Evolutionary conservation across 1,140 invertebrate genomes (phyloP).

Genomic region (Papilio xuthus): DNA sequence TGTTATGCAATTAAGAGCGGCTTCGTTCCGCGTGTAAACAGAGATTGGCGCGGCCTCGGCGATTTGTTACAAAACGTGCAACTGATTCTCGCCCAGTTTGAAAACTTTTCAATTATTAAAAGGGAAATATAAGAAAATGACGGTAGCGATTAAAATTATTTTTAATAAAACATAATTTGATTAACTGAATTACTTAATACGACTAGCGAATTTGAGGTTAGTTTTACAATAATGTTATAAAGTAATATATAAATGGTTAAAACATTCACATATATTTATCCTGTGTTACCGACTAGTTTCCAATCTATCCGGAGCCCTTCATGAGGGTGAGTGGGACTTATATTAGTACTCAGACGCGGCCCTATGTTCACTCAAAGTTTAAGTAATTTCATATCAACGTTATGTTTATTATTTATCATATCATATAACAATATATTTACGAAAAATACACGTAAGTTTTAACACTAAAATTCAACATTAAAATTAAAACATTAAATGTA

Average conservation of each 20-base stretch:
- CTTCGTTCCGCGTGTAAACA: slow-evolving; percentile 64
- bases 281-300: too few relatives aligned
- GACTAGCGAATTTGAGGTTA: background rate
- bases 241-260: too few relatives aligned
- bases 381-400: too few relatives aligned
- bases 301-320: too few relatives aligned
- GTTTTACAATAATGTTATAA: background rate
- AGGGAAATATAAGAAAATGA: background rate
- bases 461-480: background rate
- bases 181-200: background rate
- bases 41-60: slow-evolving; percentile 46
- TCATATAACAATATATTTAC: too few relatives aligned
- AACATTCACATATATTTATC: too few relatives aligned
- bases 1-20: slow-evolving; percentile 68
- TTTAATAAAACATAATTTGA: too few relatives aligned
- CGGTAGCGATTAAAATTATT: background rate
- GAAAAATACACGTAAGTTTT: too few relatives aligned
- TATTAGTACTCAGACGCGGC: too few relatives aligned
- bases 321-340: too few relatives aligned
- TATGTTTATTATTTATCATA: too few relatives aligned
- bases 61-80: slow-evolving; percentile 56
- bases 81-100: background rate
- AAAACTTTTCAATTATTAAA: background rate
- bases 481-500: slow-evolving; percentile 5
- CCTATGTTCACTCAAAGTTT: too few relatives aligned